A percentile compares a stretch with the other conserved stretches of the same genome.
Conservation (phyloP, 2,888 invertebrate genomes). For the Drosophila mulleri region DNA sequence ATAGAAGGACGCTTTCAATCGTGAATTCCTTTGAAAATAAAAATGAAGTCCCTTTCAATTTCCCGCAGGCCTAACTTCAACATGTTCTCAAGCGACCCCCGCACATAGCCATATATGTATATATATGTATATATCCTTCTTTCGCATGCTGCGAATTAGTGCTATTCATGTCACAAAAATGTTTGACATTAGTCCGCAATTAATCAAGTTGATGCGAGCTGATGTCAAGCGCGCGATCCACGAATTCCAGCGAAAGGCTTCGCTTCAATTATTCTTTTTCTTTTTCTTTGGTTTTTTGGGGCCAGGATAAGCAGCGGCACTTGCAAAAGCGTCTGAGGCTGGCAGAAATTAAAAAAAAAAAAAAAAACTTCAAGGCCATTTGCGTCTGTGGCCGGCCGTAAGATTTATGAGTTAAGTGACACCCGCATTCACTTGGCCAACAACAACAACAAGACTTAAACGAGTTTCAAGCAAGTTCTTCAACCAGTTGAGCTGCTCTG, state of each 20-base stretch:
- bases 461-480: slow-evolving; percentile 65
- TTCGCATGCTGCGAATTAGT: slow-evolving; percentile 17
- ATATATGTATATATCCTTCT: background rate
- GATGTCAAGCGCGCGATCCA: slow-evolving; percentile 20
- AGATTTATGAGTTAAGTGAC: slow-evolving; percentile 78
- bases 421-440: slow-evolving; percentile 67
- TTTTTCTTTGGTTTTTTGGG: slow-evolving; percentile 1
- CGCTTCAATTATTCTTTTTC: slow-evolving; percentile 1
- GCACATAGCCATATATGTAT: background rate
- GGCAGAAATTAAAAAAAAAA: no score
- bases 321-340: slow-evolving; percentile 22
- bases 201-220: slow-evolving; percentile 62
- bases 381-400: slow-evolving; percentile 35
- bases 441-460: slow-evolving; percentile 50
- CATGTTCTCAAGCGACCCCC: background rate
- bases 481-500: slow-evolving; percentile 17
- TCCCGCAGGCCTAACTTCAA: background rate
- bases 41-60: background rate
- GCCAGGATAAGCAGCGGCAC: slow-evolving; percentile 54
- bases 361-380: slow-evolving; percentile 11
- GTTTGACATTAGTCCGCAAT: slow-evolving; percentile 66
- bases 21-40: no score
- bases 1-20: no score
- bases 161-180: slow-evolving; percentile 30
- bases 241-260: slow-evolving; percentile 58